Evolutionary conservation across 2,797 vertebrate species (phyloP), one percentile per base, ranked within the genome.

Genomic region (Chaunax sp.): DNA sequence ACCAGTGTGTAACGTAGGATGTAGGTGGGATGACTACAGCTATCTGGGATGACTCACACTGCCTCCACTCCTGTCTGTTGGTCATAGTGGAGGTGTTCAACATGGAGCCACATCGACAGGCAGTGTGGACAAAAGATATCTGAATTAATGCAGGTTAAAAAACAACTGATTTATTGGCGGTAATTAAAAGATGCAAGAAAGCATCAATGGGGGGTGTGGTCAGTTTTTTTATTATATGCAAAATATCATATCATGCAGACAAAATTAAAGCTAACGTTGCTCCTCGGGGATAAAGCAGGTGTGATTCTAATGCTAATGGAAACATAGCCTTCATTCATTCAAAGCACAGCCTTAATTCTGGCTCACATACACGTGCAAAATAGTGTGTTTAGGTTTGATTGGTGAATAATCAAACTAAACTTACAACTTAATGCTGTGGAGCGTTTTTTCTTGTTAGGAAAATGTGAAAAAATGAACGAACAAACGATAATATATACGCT

Each of bases 21-120:
- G 82, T 78, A 84, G 86, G 85, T 83, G 90, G 87, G 83, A 88
- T 64, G 87, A 80, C 77, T 85, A 15, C 22, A 83, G 79, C 67
- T 77, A 81, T 87, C 75, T 76, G 64, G 55, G 84, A 76, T 90
- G 89, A 90, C 64, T 91, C 90, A 90, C 67, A 10, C 83, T 74
- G 80, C 83, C 82, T 89, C 69, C 78, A 70, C 85, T 84, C 77
- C 84, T 74, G 82, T 81, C 81, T 79, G 74, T 43, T 67, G 84
- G 77, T 69, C 79, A 75, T 72, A 69, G 64, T 68, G 66, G 70
- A 73, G 73, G 69, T 69, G 66, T 70, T 83, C 68, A 23, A 65
- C 65, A 41, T 28, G 58, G 57, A 80, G 56, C 60, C 59, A 45
- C 25, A 51, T 62, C 12, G 11, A 74, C 22, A 71, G 43, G 53